A percentile compares a stretch with the other conserved stretches of the same genome.
These are phyloP conservation scores for Acanthopleura granulata DNA, from an alignment of 2,888 invertebrate species.

Conservation along the genomic window DNA sequence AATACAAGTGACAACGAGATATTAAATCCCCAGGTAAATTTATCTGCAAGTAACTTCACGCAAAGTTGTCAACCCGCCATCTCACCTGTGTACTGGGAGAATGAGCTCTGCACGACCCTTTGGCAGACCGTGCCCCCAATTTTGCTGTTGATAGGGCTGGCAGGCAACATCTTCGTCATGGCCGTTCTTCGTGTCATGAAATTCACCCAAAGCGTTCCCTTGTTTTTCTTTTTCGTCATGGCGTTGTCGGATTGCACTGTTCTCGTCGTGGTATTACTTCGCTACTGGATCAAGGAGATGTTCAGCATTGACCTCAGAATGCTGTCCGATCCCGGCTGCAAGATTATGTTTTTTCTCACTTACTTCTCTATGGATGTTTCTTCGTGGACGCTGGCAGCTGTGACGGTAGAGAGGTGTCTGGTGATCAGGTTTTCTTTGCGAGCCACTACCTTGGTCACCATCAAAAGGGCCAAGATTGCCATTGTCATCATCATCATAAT, in stretches of 20 bases:
- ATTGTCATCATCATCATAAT: slow-evolving; percentile 26
- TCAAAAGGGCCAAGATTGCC: slow-evolving; percentile 25
- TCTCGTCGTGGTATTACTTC: slow-evolving; percentile 33
- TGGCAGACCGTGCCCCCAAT: slow-evolving; percentile 40
- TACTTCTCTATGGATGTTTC: slow-evolving; percentile 45
- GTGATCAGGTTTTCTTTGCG: slow-evolving; percentile 28
- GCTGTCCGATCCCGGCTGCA: slow-evolving; percentile 37
- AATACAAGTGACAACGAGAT: no score
- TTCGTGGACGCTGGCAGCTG: slow-evolving; percentile 44
- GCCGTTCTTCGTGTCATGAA: slow-evolving; percentile 33
- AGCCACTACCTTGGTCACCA: slow-evolving; percentile 28
- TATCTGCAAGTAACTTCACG: no score
- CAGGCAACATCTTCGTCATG: slow-evolving; percentile 40
- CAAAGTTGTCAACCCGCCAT: no score
- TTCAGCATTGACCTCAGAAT: slow-evolving; percentile 34
- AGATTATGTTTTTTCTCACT: slow-evolving; percentile 40
- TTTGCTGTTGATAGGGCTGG: slow-evolving; percentile 36
- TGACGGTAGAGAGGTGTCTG: slow-evolving; percentile 37
- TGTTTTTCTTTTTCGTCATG: slow-evolving; percentile 36
- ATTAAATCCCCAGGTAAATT: no score
- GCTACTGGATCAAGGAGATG: slow-evolving; percentile 36
- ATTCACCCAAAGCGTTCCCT: slow-evolving; percentile 35
- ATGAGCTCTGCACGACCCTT: neutral
- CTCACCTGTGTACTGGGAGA: neutral
- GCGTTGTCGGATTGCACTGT: slow-evolving; percentile 40